Conservation (phyloP, 1,140 invertebrate genomes). For the Drosophila tsacasi region DNA sequence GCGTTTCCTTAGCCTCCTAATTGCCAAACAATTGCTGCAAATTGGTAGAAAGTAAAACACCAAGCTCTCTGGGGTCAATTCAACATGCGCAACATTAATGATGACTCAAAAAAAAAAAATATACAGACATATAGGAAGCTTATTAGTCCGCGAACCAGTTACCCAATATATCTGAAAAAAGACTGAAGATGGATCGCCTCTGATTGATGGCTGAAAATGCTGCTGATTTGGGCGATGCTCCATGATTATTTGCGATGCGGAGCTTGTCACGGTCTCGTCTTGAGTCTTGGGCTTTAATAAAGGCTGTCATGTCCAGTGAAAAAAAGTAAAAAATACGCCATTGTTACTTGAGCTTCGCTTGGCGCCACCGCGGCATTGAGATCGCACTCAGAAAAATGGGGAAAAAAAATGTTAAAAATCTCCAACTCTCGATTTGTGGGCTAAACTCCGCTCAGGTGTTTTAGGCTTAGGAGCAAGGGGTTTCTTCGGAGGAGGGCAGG, state of each 20-base stretch:
- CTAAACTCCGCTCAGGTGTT: slow-evolving; percentile 66
- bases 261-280: slow-evolving; percentile 69
- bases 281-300: slow-evolving; percentile 42
- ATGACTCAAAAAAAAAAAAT: slow-evolving; percentile 39
- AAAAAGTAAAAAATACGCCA: slow-evolving; percentile 30
- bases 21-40: slow-evolving; percentile 71
- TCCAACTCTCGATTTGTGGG: slow-evolving; percentile 49
- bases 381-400: slow-evolving; percentile 29
- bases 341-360: slow-evolving; percentile 72
- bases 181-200: slow-evolving; percentile 2
- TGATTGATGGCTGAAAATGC: slow-evolving; percentile 53
- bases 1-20: slow-evolving; percentile 39
- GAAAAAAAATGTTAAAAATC: slow-evolving; percentile 6
- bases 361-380: slow-evolving; percentile 80
- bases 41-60: slow-evolving; percentile 80
- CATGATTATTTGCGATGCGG: slow-evolving; percentile 24
- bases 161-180: slow-evolving; percentile 31
- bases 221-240: slow-evolving; percentile 27
- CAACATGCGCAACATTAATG: slow-evolving; percentile 58
- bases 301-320: slow-evolving; percentile 32
- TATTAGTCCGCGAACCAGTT: slow-evolving; percentile 70
- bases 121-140: slow-evolving; percentile 17
- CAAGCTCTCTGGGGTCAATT: slow-evolving; percentile 25
- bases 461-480: slow-evolving; percentile 36
- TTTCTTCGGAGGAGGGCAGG: slow-evolving; percentile 6